A percentile compares a stretch with the other conserved stretches of the same genome.
Conservation (phyloP, 2,113 vertebrate genomes). For the Melanocharis versteri region DNA sequence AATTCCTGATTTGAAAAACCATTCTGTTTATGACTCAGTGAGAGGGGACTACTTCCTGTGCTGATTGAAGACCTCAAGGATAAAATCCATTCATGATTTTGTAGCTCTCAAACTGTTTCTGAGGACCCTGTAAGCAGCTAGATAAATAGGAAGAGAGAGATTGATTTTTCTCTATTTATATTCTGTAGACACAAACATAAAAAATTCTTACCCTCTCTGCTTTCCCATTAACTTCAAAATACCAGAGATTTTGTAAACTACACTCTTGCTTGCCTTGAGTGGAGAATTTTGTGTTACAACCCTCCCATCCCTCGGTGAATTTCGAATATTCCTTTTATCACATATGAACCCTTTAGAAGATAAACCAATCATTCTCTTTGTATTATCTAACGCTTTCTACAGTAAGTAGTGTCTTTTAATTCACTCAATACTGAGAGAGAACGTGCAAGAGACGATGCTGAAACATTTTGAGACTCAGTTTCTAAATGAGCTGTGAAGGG, state of each 20-base stretch:
- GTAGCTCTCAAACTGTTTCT: background rate
- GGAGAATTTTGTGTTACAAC: background rate
- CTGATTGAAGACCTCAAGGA: background rate
- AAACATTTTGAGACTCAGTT: background rate
- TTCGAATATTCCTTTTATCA: background rate
- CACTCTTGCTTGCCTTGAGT: background rate
- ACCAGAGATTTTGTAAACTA: background rate
- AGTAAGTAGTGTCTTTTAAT: background rate
- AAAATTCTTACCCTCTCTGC: background rate
- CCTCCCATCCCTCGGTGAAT: accelerated
- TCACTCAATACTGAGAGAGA: background rate
- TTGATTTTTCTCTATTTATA: background rate
- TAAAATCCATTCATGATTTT: background rate
- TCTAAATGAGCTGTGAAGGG: background rate
- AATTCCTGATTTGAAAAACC: background rate
- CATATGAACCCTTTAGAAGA: background rate
- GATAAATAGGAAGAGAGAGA: background rate
- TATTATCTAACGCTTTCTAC: background rate
- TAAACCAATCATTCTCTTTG: background rate
- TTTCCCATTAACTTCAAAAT: background rate
- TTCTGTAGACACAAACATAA: background rate
- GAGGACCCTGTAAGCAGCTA: background rate
- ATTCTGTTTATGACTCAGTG: background rate
- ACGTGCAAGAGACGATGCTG: background rate
- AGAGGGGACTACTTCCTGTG: background rate